A percentile compares a stretch with the other conserved stretches of the same genome.
Evolutionary conservation across 2,888 invertebrate genomes (phyloP).

Genomic region (Punctoribates punctum): DNA sequence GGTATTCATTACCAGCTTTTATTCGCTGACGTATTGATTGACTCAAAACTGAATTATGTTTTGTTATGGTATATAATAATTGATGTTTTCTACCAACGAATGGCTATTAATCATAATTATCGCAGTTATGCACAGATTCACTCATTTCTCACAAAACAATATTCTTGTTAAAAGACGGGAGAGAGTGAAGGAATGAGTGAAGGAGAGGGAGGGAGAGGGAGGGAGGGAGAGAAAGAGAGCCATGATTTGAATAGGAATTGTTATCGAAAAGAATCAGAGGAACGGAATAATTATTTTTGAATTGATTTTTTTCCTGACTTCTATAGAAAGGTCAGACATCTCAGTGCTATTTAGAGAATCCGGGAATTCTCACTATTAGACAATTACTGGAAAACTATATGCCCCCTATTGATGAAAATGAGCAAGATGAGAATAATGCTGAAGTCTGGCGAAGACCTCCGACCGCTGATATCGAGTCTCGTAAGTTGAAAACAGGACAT

Average conservation of each 20-base stretch:
- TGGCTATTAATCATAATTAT: background rate
- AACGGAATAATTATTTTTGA: background rate
- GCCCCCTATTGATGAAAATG: slow-evolving; percentile 37
- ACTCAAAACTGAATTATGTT: too few relatives aligned
- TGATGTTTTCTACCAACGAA: too few relatives aligned
- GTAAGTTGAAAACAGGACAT: slow-evolving; percentile 41
- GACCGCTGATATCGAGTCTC: slow-evolving; percentile 47
- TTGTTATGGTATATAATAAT: too few relatives aligned
- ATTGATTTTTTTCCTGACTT: background rate
- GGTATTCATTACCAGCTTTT: slow-evolving; percentile 56
- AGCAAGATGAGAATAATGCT: slow-evolving; percentile 24
- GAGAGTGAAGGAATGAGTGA: too few relatives aligned
- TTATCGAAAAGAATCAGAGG: background rate
- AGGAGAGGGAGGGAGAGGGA: too few relatives aligned
- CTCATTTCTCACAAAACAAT: background rate
- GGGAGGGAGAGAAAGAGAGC: too few relatives aligned
- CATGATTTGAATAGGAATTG: too few relatives aligned
- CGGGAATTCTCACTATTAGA: slow-evolving; percentile 47
- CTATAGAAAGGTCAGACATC: slow-evolving; percentile 57
- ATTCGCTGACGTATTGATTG: too few relatives aligned
- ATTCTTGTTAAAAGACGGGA: background rate
- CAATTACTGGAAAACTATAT: slow-evolving; percentile 48
- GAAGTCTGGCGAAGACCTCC: slow-evolving; percentile 49
- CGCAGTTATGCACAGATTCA: background rate
- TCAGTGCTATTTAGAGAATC: slow-evolving; percentile 62